These are phyloP conservation scores for Corythornis leucogaster DNA, from an alignment of 2,797 vertebrate genomes.

Conservation along the genomic window DNA sequence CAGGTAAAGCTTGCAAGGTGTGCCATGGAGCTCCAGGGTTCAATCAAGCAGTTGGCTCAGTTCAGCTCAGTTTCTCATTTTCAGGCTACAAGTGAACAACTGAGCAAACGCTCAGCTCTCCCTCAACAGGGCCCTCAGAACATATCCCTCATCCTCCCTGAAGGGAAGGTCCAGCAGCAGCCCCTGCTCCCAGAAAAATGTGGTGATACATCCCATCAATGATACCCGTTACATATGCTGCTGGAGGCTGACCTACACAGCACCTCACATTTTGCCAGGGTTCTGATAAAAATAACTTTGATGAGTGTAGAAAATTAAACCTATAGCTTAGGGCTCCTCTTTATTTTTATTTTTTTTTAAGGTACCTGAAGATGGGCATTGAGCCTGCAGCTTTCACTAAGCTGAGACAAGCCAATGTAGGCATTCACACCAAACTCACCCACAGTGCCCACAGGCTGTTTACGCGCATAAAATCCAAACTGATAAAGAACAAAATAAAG, in stretches of 20 bases:
- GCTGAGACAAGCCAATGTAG: background rate
- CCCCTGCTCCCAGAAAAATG: background rate
- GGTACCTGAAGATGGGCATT: background rate
- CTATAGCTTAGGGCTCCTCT: background rate
- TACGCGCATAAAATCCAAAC: background rate
- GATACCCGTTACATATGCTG: fast-evolving
- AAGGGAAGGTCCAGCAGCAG: background rate
- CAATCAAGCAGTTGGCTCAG: background rate
- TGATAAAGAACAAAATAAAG: background rate
- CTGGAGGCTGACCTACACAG: fast-evolving
- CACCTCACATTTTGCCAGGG: background rate
- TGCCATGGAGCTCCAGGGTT: background rate
- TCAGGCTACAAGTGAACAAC: background rate
- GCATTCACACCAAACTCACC: background rate
- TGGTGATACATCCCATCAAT: background rate
- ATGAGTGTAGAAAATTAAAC: background rate
- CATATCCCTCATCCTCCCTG: background rate
- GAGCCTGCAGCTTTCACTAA: background rate
- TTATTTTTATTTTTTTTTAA: background rate
- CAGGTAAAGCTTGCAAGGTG: background rate
- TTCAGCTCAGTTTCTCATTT: background rate
- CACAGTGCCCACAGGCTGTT: fast-evolving
- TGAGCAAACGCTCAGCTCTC: background rate
- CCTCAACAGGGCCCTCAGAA: background rate
- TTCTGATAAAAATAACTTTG: background rate